Evolutionary conservation across 2,888 invertebrate genomes (phyloP), one percentile per base, ranked within the genome.

Genomic region (Eurois occulta): DNA sequence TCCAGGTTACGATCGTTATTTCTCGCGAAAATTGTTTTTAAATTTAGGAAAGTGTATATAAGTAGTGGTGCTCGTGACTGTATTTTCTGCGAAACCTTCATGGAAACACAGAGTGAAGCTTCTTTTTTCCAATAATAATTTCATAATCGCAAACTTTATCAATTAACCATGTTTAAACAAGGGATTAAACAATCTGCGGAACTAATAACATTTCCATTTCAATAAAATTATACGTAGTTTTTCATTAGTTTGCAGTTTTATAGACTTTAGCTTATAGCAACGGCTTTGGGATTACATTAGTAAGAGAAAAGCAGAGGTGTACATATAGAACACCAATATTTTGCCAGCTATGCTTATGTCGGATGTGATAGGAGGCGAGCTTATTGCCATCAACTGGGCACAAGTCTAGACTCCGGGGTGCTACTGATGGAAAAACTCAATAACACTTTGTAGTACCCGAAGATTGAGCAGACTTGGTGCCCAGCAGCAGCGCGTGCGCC

Each of bases 161-260:
- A 81, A 81, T 79, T 62, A 46, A 21, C 60, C 28, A 46, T 28
- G 48, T 43, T 46, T 43, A 81, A 81, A 74, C 48, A 18, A 38
- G 28, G 35, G 11, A 67, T 73, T 62, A 38, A 38, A 67, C 35
- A 24, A 43, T 35, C 28, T 28, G n/a, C 24, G 48, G 28, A 72
- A 52, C 35, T 18, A 67, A 67, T 64, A 38, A 18, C 46, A 55
- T 38, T 38, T 62, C 58, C 28, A 58, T 58, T 60, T 48, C 10
- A n/a, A 75, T 75, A 13, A 32, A 81, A 60, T 80, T 72, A 21
- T 32, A 65, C 48, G 70, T 41, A 35, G 32, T 48, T 28, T 52
- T 66, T 58, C 3, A 41, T 55, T 24, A 48, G 18, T 28, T 24
- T 18, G 16, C 16, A 48, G 28, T 32, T 60, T 62, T 48, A 21